Base-by-base conservation (phyloP, 2,113 vertebrate species). In the Dipodomys spectabilis region DNA sequence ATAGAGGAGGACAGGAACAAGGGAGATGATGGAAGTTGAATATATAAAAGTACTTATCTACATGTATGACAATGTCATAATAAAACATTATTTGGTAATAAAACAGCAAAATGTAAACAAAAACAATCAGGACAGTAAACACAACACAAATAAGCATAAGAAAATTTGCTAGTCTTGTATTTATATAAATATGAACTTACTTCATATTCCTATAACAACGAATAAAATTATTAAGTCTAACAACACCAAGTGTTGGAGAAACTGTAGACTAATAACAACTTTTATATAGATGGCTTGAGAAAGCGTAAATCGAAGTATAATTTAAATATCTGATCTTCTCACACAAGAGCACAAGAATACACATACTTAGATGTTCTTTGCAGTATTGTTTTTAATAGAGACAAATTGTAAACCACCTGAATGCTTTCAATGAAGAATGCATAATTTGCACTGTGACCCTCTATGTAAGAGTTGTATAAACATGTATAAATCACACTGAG, bases 111-210 rank as follows among this genome's bases (percentile, higher is more conserved):
- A n/a, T 22, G 72, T 32, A 9, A 82, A 90, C 28, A 87, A 78
- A 74, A 79, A 27, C n/a, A 25, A n/a, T 83, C 6, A 62, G 35
- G 82, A 88, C 90, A 92, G 22, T n/a, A 77, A 90, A 84, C 12
- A 9, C 10, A 82, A 15, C 91, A 32, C 68, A 94, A 79, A 83
- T 53, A 86, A 74, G 30, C 30, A 85, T 23, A 85, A 28, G 10
- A 28, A 39, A 90, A 83, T 0, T 75, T 62, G 11, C 30, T 87
- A 25, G 25, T 65, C 53, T 88, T 20, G 16, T 39, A 68, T 67
- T 49, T 39, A 88, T 84, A 90, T 73, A 28, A 86, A 53, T 81
- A 32, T 82, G 84, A 92, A 49, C 35, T 22, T 28, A 87, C 44
- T 78, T 72, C 3, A 49, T 81, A 67, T 20, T 6, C 23, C 7